These are phyloP conservation scores for Arizona elegans DNA, from an alignment of 2,113 vertebrate species.

Conservation along the genomic window DNA sequence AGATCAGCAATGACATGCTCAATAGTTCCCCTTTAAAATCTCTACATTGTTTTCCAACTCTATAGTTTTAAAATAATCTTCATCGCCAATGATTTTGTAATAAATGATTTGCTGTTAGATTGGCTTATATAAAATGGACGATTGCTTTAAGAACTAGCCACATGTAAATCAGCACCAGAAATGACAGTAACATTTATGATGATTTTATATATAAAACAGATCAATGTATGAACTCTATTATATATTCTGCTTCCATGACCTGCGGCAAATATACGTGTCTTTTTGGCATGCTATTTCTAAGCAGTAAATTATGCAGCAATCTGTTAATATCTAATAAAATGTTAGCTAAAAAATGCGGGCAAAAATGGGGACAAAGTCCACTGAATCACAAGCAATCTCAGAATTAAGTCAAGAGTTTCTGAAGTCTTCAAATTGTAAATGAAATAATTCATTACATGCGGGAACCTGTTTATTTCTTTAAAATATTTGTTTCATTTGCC, in stretches of 20 bases:
- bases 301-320: conserved; percentile 52
- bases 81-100: conserved; percentile 36
- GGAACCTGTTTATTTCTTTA: not conserved
- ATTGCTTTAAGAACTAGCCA: conserved; percentile 40
- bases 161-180: conserved; percentile 55
- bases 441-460: not conserved
- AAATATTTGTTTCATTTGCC: not conserved
- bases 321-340: conserved; percentile 37
- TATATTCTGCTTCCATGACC: conserved; percentile 24
- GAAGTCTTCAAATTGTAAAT: not conserved
- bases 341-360: conserved; percentile 29
- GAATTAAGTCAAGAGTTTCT: not conserved
- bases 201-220: conserved; percentile 40
- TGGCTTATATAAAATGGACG: conserved; percentile 44
- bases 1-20: conserved; percentile 49
- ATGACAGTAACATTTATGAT: conserved; percentile 52
- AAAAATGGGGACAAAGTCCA: conserved; percentile 44
- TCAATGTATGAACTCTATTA: conserved; percentile 41
- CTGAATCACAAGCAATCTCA: conserved; percentile 37
- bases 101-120: conserved; percentile 56
- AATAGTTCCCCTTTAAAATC: conserved; percentile 44
- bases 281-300: conserved; percentile 32
- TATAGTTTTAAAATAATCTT: conserved; percentile 41
- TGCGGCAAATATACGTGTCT: conserved; percentile 36
- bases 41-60: conserved; percentile 47